A percentile compares a stretch with the other conserved stretches of the same genome.
phyloP scores from a whole-genome alignment of 1,140 invertebrate species.

The Ctenoplectra terminalis region DNA sequence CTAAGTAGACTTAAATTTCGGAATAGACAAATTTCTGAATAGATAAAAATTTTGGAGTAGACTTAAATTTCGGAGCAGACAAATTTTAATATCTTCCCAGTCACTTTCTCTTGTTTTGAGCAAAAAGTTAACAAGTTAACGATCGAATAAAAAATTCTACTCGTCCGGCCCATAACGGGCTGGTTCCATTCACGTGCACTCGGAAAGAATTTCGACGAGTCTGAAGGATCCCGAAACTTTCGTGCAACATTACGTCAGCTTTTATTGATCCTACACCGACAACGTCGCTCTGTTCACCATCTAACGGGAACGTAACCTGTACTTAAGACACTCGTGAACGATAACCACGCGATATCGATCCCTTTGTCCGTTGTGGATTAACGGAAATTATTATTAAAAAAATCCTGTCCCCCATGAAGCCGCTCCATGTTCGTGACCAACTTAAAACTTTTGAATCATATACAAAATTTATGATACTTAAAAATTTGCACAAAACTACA shows the following conservation, averaged over 20 bases:
- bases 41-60: no score
- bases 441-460: neutral
- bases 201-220: neutral
- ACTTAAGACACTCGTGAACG: slow-evolving; percentile 32
- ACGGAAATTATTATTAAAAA: slow-evolving; percentile 4
- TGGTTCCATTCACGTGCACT: neutral
- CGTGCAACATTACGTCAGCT: slow-evolving; percentile 63
- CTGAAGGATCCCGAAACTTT: slow-evolving; percentile 53
- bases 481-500: neutral
- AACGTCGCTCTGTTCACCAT: neutral
- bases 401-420: neutral
- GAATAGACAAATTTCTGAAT: no score
- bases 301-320: slow-evolving; percentile 45
- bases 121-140: neutral
- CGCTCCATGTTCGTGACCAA: neutral
- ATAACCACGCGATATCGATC: slow-evolving; percentile 34
- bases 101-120: neutral
- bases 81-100: no score
- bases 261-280: slow-evolving; percentile 54
- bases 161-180: neutral
- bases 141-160: neutral
- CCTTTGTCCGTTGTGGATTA: neutral
- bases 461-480: neutral
- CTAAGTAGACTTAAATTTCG: no score
- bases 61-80: no score